Evolutionary conservation across 2,113 vertebrate species (phyloP), one percentile per base, ranked within the genome.

Genomic region (Ceyx margarethae): DNA sequence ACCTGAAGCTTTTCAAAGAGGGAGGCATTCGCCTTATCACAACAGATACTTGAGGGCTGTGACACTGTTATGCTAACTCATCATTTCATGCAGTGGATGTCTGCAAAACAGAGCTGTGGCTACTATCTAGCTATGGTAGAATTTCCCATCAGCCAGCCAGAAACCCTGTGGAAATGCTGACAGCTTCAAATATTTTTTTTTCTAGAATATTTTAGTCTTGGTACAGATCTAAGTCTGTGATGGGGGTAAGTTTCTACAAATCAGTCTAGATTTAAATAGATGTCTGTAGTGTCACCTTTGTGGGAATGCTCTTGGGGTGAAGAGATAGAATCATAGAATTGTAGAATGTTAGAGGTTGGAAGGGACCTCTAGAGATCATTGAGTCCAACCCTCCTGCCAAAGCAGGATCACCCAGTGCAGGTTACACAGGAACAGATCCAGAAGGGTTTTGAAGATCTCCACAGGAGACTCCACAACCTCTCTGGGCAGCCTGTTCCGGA

Each of bases 1-100:
- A 89, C 89, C 46, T 73, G 60, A 95, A 26, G 31, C 20, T 82
- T 89, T 79, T 91, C 71, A 67, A 73, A 91, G 62, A 68, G 58
- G 33, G 69, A 89, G 25, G 56, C 26, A 48, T 87, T 81, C 37
- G 50, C 64, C 74, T 84, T 92, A 74, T 80, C 62, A 85, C 46
- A 81, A 75, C 48, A 26, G 54, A 13, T 8, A 29, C 81, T 57
- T 93, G 77, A 79, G 50, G 64, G 17, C 25, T 89, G 31, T 62
- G 58, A 79, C 5, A 13, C 19, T 73, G 13, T 56, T 60, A 40
- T 26, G 10, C 33, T 42, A 89, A 73, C 73, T 76, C 46, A 75
- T 81, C n/a, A 48, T 84, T 91, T 93, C n/a, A 23, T 81, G 51
- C 33, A 81, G 58, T 1, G 1, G 31, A 45, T 76, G 15, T 54